Conservation (phyloP, 2,797 vertebrate species). For the Eulemur rubriventer region DNA sequence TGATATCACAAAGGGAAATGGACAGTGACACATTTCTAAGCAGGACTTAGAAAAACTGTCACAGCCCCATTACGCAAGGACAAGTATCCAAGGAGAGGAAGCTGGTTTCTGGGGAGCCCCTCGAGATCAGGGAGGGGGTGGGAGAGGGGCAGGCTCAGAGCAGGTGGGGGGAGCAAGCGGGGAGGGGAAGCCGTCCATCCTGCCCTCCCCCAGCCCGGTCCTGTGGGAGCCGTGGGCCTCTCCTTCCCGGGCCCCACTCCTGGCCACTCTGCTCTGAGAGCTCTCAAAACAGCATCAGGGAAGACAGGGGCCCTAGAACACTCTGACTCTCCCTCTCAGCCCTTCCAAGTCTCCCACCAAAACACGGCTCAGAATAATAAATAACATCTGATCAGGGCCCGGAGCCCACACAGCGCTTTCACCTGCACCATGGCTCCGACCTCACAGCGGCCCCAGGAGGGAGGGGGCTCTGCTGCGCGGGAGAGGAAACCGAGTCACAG, state of each 20-base stretch:
- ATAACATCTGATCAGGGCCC: constrained; percentile 50
- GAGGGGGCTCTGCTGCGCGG: background rate
- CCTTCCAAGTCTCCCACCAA: constrained; percentile 32
- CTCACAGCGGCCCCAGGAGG: background rate
- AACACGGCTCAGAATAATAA: constrained; percentile 60
- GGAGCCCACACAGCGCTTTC: background rate
- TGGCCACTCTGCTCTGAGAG: background rate
- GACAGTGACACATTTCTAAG: constrained; percentile 81
- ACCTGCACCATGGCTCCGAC: background rate
- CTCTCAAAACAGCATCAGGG: background rate
- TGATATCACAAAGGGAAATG: constrained; percentile 78
- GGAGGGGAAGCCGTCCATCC: no score
- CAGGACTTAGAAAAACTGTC: constrained; percentile 81
- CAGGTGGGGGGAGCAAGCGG: background rate
- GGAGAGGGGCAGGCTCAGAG: no score
- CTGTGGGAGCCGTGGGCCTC: background rate
- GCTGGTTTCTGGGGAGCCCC: background rate
- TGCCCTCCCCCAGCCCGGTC: background rate
- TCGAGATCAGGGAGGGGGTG: background rate
- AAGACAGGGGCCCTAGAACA: background rate
- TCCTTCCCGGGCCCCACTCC: background rate
- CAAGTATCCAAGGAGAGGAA: background rate
- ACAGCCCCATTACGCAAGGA: constrained; percentile 67
- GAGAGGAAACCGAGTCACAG: background rate
- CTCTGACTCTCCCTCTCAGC: background rate